Evolutionary conservation across 2,113 vertebrate species (phyloP).

Genomic region (Aldabrachelys gigantea): DNA sequence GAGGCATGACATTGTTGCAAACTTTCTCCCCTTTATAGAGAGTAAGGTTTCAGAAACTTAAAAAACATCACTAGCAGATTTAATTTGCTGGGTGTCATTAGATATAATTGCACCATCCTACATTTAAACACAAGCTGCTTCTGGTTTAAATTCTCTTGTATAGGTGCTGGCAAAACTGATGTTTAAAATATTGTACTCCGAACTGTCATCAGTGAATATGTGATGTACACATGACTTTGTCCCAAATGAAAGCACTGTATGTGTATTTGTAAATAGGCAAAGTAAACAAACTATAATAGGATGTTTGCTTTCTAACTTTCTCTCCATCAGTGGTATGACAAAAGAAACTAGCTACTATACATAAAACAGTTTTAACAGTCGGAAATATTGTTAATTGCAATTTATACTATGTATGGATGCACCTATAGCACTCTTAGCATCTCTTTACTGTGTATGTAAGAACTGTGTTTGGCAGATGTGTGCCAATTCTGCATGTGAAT

Average conservation of each 20-base stretch:
- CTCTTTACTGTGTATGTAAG: neutral
- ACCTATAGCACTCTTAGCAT: neutral
- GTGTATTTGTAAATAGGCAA: neutral
- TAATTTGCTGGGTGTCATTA: neutral
- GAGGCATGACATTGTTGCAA: constrained; percentile 33
- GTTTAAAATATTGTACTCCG: neutral
- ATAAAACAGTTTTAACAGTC: neutral
- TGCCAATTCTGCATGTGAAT: neutral
- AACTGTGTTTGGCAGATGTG: neutral
- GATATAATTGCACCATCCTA: neutral
- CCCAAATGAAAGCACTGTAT: neutral
- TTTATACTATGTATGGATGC: neutral
- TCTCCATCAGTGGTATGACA: fast-evolving
- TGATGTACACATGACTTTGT: neutral
- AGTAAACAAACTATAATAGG: neutral
- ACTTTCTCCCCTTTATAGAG: constrained; percentile 3
- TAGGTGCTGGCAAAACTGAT: neutral
- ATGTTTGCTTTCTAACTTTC: constrained; percentile 20
- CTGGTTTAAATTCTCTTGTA: constrained; percentile 4
- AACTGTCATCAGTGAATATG: neutral
- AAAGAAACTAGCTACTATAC: neutral
- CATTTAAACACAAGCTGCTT: constrained; percentile 2
- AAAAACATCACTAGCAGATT: too few relatives aligned
- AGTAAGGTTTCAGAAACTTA: constrained; percentile 11
- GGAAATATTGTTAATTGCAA: neutral